Base-by-base conservation (phyloP, 2,113 vertebrate species). In the Dendropsophus ebraccatus region DNA sequence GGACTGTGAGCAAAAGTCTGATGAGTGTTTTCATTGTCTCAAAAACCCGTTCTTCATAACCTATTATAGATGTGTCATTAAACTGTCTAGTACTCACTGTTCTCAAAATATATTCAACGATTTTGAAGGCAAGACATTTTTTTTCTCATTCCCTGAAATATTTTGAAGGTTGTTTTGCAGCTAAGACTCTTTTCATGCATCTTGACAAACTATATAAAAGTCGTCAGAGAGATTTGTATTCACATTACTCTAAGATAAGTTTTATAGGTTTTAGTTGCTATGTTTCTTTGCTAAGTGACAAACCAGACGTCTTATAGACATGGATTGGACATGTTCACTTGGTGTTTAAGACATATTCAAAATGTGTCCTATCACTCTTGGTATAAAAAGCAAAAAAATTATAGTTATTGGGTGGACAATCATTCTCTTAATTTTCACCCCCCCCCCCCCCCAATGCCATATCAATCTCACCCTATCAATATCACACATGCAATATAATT, bases 41-140 rank as follows among this genome's bases (percentile, higher is more conserved):
- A 17, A 85, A 70, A 82, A 52, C 76, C 84, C 91, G 89, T 92
- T 93, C 91, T 91, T 89, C 81, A 88, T 49, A 85, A 88, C 89
- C 89, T 90, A 82, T 90, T 90, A 87, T 87, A 87, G 86, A 91
- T 88, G 62, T 77, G 87, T 87, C 81, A 88, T 87, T 88, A 88
- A 89, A 90, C 87, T 84, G 72, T 70, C 78, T 89, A 90, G 90
- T 88, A 85, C 41, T 90, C 92, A 86, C 67, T 91, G 49, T 90
- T 92, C 89, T 89, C 88, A 89, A 90, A 91, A 88, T 58, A 87
- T 88, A 83, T 91, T 87, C 88, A 87, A 65, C 74, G 87, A 87
- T 87, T 91, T 90, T 90, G 79, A 72, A 82, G 88, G 80, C 32
- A 84, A 87, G 54, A 88, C 73, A 75, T 41, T 85, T 76, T 78